Base-by-base conservation (phyloP, 2,888 invertebrate genomes). In the Conistra vaccinii region DNA sequence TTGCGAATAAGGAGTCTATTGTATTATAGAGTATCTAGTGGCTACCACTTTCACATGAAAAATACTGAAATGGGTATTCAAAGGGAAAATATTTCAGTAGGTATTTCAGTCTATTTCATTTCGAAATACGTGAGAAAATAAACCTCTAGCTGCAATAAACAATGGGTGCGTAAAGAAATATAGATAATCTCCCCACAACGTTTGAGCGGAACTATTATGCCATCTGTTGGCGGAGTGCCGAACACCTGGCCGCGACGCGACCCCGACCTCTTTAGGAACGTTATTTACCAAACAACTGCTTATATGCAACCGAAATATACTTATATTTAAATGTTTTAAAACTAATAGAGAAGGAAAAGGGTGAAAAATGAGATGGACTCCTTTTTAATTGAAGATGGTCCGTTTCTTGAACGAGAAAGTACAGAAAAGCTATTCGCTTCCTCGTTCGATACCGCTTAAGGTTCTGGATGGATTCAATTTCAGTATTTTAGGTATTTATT, bases 201-300 rank as follows among this genome's bases (percentile, higher is more conserved):
- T 85, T 81, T 66, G 86, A 87, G 87, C 89, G 89, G 89, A 90
- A 91, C 90, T 89, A 91, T 91, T 91, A 91, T 90, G 88, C 91
- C 95, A 94, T 95, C 93, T 95, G 94, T 94, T 95, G 95, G 95
- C 95, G 80, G 79, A 76, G 81, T 91, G 95, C 95, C 95, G 92
- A 94, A 91, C 92, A 91, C 91, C 92, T 91, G 90, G 88, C 84
- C 78, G 84, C 84, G 81, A 77, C 78, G 83, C 88, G 90, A 90
- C 91, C 91, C 85, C 90, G 90, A 89, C 88, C 90, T 89, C 89
- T 88, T 91, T 91, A 73, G 73, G 69, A 81, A 82, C 83, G 80
- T 84, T 87, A 88, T 87, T 86, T 84, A 87, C 82, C 62, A 89
- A 86, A 90, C 85, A 88, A 85, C 78, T 76, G 75, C 75, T 66